Base-by-base conservation (phyloP, 2,113 vertebrate genomes). In the Phaetusa simplex region DNA sequence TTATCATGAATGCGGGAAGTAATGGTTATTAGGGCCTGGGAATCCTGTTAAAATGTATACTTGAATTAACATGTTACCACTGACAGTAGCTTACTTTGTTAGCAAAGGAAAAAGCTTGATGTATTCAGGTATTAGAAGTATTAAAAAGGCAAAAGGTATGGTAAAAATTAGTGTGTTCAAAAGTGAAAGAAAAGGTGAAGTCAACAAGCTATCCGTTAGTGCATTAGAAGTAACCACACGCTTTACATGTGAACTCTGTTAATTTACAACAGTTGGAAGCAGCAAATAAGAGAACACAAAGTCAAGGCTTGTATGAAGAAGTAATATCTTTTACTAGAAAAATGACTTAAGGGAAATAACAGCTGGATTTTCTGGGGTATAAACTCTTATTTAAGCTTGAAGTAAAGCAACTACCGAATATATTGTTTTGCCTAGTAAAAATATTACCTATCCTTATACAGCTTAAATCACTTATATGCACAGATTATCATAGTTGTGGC, bases 1-100 rank as follows among this genome's bases (percentile, higher is more conserved):
- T 85, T 93, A 90, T 95, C 96, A 94, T 85, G 85, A 97, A 93
- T 66, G 59, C 81, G 94, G 93, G 96, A 96, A 97, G 81, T 95
- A 79, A 96, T 95, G 88, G 77, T 82, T 96, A 76, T 95, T 95
- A 93, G 67, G 67, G 78, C 84, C 74, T 82, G 89, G 86, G 95
- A 95, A 96, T 95, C 78, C 86, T 45, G 55, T 80, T 95, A 77
- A 94, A 95, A 85, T 43, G 29, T 79, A 30, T 32, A 56, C 53
- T 95, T 87, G 81, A 95, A 95, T 96, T 96, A 95, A 91, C 69
- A 30, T 94, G 62, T 90, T 95, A 50, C 73, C 58, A 58, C 22
- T 91, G 94, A 87, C 66, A 85, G 49, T 45, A 71, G 30, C 34
- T 93, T 72, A n/a, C 50, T 84, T 84, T 88, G 82, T 84, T 91